Evolutionary conservation across 2,113 vertebrate species (phyloP), one percentile per base, ranked within the genome.

Genomic region (Tragulus kanchil): DNA sequence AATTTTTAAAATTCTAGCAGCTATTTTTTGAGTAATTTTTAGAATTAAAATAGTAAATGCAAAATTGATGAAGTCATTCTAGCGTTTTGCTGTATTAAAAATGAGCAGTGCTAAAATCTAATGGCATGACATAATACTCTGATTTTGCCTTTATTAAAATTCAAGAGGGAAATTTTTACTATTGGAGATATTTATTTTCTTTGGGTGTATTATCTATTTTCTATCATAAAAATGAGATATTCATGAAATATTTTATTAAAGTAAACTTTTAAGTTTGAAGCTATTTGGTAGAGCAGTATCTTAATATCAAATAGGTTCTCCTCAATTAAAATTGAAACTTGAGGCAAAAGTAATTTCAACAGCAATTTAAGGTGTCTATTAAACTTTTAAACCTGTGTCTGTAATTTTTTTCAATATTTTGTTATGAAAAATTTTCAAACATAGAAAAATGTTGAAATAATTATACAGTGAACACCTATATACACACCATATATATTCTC

Each of bases 291-390:
- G 59, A 92, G 58, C 91, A 92, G 26, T 97, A 73, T 85, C 36
- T 95, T 92, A 95, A 71, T 2, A 59, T 93, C 58, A 85, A 85
- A 83, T 42, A 91, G 9, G 1, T 82, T 84, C 95, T 71, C 79
- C 50, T 78, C 14, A 95, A 15, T 88, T 95, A 50, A 83, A 85
- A 56, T 95, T 93, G 50, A 87, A 85, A 59, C 93, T 94, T 97
- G 59, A 95, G 75, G 85, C 1, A 82, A 91, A 85, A 93, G 36
- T 86, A 65, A 65, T 85, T 91, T 81, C 16, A 87, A 45, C 31
- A 75, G 21, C 15, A 86, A 82, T 79, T 83, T 79, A 79, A 81
- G 25, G 21, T 8, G 6, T 84, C 15, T 95, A 11, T 69, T 94
- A 84, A 94, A 77, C 42, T 79, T 93, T 56, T 81, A 89, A 95